These are phyloP conservation scores for Fregetta grallaria DNA, from an alignment of 2,113 vertebrate genomes.

Conservation along the genomic window DNA sequence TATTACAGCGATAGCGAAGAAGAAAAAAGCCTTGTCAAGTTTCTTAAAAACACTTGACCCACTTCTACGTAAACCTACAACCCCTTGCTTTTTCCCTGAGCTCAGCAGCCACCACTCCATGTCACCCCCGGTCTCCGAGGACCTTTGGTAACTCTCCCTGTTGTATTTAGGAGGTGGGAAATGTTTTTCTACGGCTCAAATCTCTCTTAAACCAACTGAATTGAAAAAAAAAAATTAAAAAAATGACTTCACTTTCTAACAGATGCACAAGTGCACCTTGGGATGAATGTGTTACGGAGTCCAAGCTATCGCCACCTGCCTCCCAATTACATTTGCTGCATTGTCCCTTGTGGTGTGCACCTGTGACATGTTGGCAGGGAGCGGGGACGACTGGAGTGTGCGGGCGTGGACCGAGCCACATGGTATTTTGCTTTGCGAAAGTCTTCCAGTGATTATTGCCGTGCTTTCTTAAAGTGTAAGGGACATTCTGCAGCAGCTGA, in stretches of 20 bases:
- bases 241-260: slow-evolving; percentile 25
- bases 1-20: not conserved
- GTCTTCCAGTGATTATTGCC: not conserved
- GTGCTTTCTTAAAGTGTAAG: not conserved
- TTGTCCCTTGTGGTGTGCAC: slow-evolving; percentile 64
- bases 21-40: not conserved
- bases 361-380: slow-evolving; percentile 60
- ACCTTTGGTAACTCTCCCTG: not conserved
- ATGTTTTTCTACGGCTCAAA: not conserved
- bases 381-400: not conserved
- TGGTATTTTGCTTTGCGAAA: slow-evolving; percentile 11
- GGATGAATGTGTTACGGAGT: slow-evolving; percentile 33
- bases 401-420: not conserved
- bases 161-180: not conserved
- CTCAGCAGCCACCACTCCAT: not conserved
- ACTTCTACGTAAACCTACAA: not conserved
- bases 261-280: slow-evolving; percentile 57
- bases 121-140: fast-evolving
- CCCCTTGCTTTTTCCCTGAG: not conserved
- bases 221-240: not conserved
- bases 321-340: slow-evolving; percentile 66
- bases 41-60: slow-evolving; percentile 32
- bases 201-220: not conserved
- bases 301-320: slow-evolving; percentile 62
- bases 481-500: not conserved